Evolutionary conservation across 1,140 invertebrate genomes (phyloP), one percentile per base, ranked within the genome.

Genomic region (Drosophila arizonae): DNA sequence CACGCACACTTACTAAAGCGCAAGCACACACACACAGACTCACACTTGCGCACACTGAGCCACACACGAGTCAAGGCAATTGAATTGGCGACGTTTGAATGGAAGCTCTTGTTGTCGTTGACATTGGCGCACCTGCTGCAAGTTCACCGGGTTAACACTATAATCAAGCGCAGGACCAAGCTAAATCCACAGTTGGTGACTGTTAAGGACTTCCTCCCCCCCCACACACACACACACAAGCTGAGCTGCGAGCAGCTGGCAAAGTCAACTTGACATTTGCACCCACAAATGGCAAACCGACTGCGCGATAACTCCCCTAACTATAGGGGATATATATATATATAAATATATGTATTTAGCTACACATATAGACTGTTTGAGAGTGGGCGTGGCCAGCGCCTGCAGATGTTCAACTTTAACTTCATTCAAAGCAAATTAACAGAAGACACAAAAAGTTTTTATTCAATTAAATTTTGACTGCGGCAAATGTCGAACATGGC

Each of bases 391-490:
- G 46, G 51, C 54, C 21, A 4, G 36, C 11, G 48, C 50, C 50
- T 30, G 43, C 58, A 74, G n/a, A 50, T 48, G n/a, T 48, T 66
- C 79, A 81, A 85, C 77, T 85, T 85, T 75, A 65, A 88, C 84
- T 87, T 88, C 77, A 87, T 87, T 88, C 73, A 89, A 87, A 84
- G 80, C 79, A 88, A 87, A 87, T 87, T 88, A 88, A 88, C 76
- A 84, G 70, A 33, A 76, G 66, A 76, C 82, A 73, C 76, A 87
- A 79, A 88, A 87, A 88, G 66, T 84, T 84, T 87, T 77, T 76
- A 80, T 87, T 88, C 85, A 87, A 87, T 87, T 87, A 77, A 88
- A 80, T 87, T 87, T 82, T 52, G 69, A 88, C 72, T 67, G 9
- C 41, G 41, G 24, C 67, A 41, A 54, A 46, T 28, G 57, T 33